Conservation (phyloP, 2,113 vertebrate genomes). For the Aplodontia rufa region DNA sequence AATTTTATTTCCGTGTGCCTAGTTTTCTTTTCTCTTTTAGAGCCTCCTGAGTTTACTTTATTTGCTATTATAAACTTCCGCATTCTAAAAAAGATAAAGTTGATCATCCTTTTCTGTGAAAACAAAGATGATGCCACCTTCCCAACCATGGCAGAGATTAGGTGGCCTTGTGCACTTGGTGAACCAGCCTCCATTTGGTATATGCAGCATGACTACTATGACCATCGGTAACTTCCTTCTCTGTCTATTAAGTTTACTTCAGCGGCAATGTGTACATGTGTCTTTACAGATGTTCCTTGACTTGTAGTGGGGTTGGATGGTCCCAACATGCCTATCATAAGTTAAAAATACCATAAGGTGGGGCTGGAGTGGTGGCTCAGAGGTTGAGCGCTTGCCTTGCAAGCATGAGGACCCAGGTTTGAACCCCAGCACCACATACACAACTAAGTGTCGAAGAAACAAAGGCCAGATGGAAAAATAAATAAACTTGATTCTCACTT, state of each 20-base stretch:
- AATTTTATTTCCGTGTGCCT: neutral
- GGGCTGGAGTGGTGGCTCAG: too few relatives aligned
- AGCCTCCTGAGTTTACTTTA: neutral
- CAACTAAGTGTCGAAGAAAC: too few relatives aligned
- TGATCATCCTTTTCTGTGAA: slow-evolving; percentile 17
- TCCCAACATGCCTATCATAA: neutral
- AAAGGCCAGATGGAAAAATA: too few relatives aligned
- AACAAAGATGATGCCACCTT: neutral
- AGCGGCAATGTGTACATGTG: too few relatives aligned
- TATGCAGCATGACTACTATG: neutral
- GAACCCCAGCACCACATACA: too few relatives aligned
- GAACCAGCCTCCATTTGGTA: neutral
- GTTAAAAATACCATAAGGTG: neutral
- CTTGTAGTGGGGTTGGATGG: neutral
- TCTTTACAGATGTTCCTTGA: neutral
- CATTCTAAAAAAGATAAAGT: neutral
- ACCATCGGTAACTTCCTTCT: neutral
- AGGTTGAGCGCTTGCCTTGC: too few relatives aligned
- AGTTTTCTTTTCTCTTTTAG: neutral
- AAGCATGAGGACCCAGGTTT: too few relatives aligned
- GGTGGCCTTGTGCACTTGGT: neutral
- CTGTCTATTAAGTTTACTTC: neutral
- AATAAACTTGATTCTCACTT: too few relatives aligned
- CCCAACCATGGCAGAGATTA: neutral
- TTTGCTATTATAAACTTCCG: slow-evolving; percentile 15